A percentile compares a stretch with the other conserved stretches of the same genome.
phyloP scores from a whole-genome alignment of 2,797 vertebrate species.

The Apodemus agrarius region DNA sequence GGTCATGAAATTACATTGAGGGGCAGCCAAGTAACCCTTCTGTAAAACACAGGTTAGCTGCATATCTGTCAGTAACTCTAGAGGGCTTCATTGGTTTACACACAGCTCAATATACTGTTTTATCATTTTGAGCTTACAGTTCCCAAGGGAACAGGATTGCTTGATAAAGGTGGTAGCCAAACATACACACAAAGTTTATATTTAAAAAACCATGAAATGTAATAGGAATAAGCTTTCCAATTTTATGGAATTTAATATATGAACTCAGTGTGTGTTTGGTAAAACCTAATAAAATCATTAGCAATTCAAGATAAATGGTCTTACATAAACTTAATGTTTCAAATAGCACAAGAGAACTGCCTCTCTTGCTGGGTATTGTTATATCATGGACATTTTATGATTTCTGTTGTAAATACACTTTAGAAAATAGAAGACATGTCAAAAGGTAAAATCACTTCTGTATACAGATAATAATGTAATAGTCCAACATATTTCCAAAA shows the following conservation, averaged over 20 bases:
- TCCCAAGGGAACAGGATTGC: neutral
- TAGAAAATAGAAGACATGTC: neutral
- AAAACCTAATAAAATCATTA: neutral
- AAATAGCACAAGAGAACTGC: neutral
- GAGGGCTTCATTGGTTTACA: constrained; percentile 1
- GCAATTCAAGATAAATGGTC: neutral
- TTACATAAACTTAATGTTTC: neutral
- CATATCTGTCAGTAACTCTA: neutral
- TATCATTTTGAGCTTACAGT: neutral
- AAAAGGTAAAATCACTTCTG: neutral
- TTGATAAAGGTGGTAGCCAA: neutral
- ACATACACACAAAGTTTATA: neutral
- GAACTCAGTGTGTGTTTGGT: neutral
- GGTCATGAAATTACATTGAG: neutral
- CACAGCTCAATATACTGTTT: neutral
- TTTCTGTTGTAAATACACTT: neutral
- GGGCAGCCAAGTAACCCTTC: neutral
- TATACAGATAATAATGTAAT: neutral
- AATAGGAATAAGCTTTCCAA: neutral
- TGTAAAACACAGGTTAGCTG: neutral
- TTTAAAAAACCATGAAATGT: neutral
- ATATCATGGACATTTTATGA: neutral
- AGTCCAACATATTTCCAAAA: neutral
- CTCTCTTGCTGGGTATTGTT: neutral
- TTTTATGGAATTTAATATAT: constrained; percentile 23